These are phyloP conservation scores for Saturnia japonica DNA, from an alignment of 2,888 invertebrate genomes.

Conservation along the genomic window DNA sequence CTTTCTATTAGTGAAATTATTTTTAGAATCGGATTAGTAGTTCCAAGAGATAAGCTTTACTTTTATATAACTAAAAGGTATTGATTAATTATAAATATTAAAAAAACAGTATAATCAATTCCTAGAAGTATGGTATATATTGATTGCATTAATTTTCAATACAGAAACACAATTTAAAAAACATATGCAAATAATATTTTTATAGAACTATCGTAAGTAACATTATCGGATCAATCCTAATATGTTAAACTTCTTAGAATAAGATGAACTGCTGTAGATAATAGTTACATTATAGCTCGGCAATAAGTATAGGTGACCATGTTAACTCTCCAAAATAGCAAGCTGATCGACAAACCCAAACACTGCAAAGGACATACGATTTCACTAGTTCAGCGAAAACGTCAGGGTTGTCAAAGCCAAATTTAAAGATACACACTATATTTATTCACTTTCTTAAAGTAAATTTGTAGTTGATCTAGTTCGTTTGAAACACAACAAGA, in stretches of 20 bases:
- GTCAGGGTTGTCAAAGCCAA: constrained; percentile 1
- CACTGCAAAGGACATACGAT: constrained; percentile 7
- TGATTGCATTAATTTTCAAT: too few relatives aligned
- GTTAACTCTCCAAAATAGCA: constrained; percentile 1
- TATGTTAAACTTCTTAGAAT: not conserved
- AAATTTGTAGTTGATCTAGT: not conserved
- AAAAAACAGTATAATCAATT: too few relatives aligned
- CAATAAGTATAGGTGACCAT: not conserved
- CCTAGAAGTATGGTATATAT: too few relatives aligned
- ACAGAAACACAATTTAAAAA: not conserved
- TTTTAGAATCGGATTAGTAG: too few relatives aligned
- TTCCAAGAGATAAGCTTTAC: too few relatives aligned
- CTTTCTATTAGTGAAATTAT: too few relatives aligned
- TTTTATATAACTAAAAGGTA: too few relatives aligned
- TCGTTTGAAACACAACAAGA: not conserved
- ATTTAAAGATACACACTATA: too few relatives aligned
- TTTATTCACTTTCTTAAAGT: too few relatives aligned
- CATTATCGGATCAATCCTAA: not conserved
- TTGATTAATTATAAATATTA: too few relatives aligned
- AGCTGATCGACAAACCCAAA: constrained; percentile 6
- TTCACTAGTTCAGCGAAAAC: constrained; percentile 1
- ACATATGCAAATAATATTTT: not conserved
- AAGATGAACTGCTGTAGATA: not conserved
- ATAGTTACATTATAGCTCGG: not conserved
- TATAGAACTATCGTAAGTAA: not conserved